Evolutionary conservation across 23 tunicate genomes (phyloP).

Genomic region (Ciona savignyi): DNA sequence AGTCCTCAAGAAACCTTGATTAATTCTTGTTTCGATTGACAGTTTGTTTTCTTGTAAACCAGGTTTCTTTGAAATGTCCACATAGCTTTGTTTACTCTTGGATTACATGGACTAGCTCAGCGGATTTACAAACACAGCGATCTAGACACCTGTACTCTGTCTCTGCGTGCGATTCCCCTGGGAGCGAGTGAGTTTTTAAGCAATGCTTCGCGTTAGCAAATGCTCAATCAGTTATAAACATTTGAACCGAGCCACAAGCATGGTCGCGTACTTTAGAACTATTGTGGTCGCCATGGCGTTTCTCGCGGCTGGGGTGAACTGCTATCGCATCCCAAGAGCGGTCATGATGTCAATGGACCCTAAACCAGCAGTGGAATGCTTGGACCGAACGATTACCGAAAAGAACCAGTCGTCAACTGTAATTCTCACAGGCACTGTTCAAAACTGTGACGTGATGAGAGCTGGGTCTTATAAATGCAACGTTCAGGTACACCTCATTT

Average conservation of each 20-base stretch:
- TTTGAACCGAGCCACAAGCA: not conserved
- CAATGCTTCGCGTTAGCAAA: not conserved
- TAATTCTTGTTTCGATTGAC: too few species aligned
- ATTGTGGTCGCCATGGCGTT: not conserved
- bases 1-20: too few species aligned
- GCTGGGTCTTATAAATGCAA: constrained; percentile 51
- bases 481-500: constrained; percentile 38
- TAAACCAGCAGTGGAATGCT: constrained; percentile 14
- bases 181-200: not conserved
- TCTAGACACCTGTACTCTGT: not conserved
- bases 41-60: not conserved
- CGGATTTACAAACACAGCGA: not conserved
- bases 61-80: not conserved
- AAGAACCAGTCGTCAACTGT: constrained; percentile 36
- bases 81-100: not conserved
- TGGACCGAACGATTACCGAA: constrained; percentile 35
- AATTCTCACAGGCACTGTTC: constrained; percentile 70
- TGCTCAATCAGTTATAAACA: not conserved
- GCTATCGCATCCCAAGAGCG: constrained; percentile 32
- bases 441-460: constrained; percentile 24
- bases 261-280: not conserved
- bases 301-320: not conserved
- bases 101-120: not conserved
- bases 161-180: not conserved
- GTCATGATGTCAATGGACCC: constrained; percentile 46